These are phyloP conservation scores for Martes martes DNA, from an alignment of 2,113 vertebrate species.

Conservation along the genomic window DNA sequence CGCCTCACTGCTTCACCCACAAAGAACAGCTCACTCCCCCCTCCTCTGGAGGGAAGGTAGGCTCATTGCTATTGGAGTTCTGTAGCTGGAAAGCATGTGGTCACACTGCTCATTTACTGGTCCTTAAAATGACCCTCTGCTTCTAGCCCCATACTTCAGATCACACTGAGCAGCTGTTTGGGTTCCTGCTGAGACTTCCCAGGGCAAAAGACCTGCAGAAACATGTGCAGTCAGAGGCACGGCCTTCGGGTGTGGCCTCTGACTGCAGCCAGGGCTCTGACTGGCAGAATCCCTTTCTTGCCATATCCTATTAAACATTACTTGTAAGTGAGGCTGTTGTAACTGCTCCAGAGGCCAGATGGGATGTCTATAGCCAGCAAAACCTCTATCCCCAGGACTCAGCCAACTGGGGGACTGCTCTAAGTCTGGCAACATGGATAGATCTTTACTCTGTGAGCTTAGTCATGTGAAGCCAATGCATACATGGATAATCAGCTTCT, in stretches of 20 bases:
- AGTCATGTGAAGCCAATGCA: neutral
- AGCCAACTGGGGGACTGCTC: neutral
- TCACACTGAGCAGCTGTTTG: neutral
- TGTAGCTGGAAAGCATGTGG: neutral
- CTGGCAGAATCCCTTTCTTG: neutral
- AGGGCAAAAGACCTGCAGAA: neutral
- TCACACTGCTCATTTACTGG: neutral
- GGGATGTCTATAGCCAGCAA: constrained; percentile 31
- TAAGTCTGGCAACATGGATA: neutral
- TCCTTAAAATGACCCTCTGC: neutral
- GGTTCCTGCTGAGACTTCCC: neutral
- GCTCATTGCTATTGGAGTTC: neutral
- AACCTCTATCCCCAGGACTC: neutral
- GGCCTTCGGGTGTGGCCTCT: neutral
- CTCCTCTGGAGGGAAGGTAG: neutral
- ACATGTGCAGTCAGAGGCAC: neutral
- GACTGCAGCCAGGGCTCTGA: neutral
- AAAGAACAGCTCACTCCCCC: neutral
- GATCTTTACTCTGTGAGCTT: neutral
- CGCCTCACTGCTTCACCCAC: neutral
- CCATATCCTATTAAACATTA: constrained; percentile 30
- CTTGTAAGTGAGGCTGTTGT: neutral
- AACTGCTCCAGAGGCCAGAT: constrained; percentile 53
- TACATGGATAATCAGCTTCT: neutral
- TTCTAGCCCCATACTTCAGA: neutral